Evolutionary conservation across 2,797 vertebrate species (phyloP).

Genomic region (Tachyglossus aculeatus): DNA sequence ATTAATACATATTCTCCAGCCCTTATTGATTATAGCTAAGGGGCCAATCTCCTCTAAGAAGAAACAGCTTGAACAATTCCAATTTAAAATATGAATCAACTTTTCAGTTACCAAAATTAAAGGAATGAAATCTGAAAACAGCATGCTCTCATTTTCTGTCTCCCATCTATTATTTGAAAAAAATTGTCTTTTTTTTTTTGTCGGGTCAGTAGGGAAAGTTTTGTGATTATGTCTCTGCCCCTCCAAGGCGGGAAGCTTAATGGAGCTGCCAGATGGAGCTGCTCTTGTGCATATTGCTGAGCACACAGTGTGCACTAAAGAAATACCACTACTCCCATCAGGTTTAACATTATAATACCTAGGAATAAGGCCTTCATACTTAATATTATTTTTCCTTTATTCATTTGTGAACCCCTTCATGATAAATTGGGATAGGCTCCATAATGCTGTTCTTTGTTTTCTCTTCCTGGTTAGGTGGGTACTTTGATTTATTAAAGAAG

Average conservation of each 20-base stretch:
- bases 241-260: background rate
- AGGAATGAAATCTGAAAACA: background rate
- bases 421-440: background rate
- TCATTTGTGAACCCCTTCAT: conserved; percentile 1
- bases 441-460: conserved; percentile 9
- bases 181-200: background rate
- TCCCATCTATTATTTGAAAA: background rate
- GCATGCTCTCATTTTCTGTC: background rate
- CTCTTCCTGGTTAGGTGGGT: conserved; percentile 66
- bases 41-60: background rate
- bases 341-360: background rate
- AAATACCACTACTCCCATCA: too few relatives aligned
- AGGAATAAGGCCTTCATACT: background rate
- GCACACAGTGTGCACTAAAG: too few relatives aligned
- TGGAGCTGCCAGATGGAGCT: conserved; percentile 5
- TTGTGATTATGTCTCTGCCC: conserved; percentile 15
- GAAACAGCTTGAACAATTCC: background rate
- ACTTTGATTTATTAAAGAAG: conserved; percentile 43
- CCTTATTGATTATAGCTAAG: background rate
- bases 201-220: background rate
- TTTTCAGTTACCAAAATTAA: conserved; percentile 3
- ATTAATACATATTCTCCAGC: background rate
- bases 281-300: conserved; percentile 6
- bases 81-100: too few relatives aligned
- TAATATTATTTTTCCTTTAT: background rate